These are phyloP conservation scores for Polia nebulosa DNA, from an alignment of 2,888 invertebrate genomes.

Conservation along the genomic window DNA sequence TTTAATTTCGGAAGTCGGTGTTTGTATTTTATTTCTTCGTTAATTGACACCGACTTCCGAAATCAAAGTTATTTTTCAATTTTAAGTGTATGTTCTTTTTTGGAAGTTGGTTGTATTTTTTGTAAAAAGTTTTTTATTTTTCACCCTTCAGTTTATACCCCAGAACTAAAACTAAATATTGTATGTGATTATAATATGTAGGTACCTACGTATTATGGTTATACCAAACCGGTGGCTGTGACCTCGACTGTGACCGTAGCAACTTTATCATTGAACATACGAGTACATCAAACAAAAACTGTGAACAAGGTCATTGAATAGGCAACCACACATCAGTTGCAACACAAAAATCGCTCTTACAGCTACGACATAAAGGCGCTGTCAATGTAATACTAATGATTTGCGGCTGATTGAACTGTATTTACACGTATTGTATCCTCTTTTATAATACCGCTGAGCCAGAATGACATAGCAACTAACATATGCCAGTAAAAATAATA, in stretches of 20 bases:
- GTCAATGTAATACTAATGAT: neutral
- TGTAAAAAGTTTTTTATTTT: too few species aligned
- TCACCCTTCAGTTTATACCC: too few species aligned
- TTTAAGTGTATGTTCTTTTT: too few species aligned
- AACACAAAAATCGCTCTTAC: neutral
- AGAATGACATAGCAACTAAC: too few species aligned
- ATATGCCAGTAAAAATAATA: too few species aligned
- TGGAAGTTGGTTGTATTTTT: too few species aligned
- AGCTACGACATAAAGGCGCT: neutral
- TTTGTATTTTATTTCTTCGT: too few species aligned
- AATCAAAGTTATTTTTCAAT: too few species aligned
- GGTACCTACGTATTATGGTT: neutral
- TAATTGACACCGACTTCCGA: too few species aligned
- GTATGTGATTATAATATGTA: neutral
- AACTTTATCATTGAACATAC: neutral
- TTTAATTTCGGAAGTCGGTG: too few species aligned
- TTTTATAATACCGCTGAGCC: neutral
- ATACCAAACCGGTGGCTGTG: conserved; percentile 48
- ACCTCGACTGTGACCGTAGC: conserved; percentile 2
- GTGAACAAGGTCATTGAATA: conserved; percentile 22
- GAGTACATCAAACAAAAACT: conserved; percentile 17
- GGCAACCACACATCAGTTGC: neutral
- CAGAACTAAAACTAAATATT: too few species aligned
- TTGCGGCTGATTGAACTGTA: neutral
- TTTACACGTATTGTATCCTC: neutral